Evolutionary conservation across 2,113 vertebrate genomes (phyloP).

Genomic region (Daboia siamensis): DNA sequence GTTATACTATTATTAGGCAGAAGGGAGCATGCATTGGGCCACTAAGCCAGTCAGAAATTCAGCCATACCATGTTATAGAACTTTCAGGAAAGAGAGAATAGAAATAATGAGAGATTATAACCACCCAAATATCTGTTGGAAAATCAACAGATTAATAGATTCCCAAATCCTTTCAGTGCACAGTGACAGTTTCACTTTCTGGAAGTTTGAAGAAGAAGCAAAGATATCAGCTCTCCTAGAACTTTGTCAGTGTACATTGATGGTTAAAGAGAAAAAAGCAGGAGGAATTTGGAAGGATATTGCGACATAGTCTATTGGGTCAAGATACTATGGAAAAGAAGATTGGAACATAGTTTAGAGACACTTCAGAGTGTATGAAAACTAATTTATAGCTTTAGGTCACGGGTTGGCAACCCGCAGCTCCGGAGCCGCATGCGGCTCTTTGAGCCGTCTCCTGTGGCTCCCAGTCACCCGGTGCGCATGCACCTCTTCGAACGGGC

Average conservation of each 20-base stretch:
- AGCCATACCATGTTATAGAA: neutral
- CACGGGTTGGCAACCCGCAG: too few relatives aligned
- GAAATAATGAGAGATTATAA: neutral
- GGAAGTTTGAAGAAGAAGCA: neutral
- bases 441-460: too few relatives aligned
- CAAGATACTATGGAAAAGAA: neutral
- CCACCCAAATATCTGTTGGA: neutral
- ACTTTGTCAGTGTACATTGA: neutral
- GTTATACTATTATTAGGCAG: neutral
- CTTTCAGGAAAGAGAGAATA: neutral
- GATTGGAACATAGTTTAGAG: neutral
- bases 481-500: too few relatives aligned
- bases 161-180: neutral
- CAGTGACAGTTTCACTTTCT: neutral
- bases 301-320: neutral
- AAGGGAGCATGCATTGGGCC: neutral
- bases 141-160: neutral
- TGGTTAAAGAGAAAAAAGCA: neutral
- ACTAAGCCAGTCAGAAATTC: neutral
- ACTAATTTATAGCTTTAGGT: neutral
- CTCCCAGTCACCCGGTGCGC: too few relatives aligned
- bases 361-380: neutral
- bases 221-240: neutral
- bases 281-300: neutral
- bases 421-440: too few relatives aligned